Percentiles rank a stretch among this genome's conserved stretches.
phyloP scores from a whole-genome alignment of 2,797 vertebrate genomes.

The Vultur gryphus region DNA sequence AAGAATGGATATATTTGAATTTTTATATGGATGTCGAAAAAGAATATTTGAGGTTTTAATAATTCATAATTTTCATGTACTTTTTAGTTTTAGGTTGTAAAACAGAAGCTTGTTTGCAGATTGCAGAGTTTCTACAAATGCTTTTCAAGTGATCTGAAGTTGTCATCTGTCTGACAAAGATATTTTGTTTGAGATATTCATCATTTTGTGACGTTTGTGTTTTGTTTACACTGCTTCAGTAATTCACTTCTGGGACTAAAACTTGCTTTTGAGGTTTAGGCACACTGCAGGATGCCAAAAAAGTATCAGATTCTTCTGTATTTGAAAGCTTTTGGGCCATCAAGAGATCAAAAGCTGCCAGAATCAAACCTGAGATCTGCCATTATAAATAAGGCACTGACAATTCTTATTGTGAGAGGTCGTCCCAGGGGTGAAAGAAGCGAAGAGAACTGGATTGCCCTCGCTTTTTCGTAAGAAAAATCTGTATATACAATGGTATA shows the following conservation, averaged over 20 bases:
- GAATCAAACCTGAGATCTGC: conserved; percentile 82
- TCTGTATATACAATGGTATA: not conserved
- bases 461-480: not conserved
- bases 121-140: conserved; percentile 11
- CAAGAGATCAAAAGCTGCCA: conserved; percentile 84
- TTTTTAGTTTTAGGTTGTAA: conserved; percentile 28
- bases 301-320: conserved; percentile 65
- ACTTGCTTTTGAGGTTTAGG: conserved; percentile 68
- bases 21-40: not conserved
- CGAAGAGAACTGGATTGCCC: conserved; percentile 30
- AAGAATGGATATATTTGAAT: not conserved
- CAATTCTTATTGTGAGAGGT: conserved; percentile 69
- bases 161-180: conserved; percentile 69
- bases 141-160: conserved; percentile 49
- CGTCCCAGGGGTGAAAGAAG: conserved; percentile 44
- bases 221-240: conserved; percentile 72
- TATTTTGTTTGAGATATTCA: conserved; percentile 67
- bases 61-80: conserved; percentile 41
- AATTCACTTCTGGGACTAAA: conserved; percentile 70
- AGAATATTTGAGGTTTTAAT: conserved; percentile 23
- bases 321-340: conserved; percentile 77
- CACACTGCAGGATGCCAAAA: conserved; percentile 65
- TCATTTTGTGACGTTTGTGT: conserved; percentile 65
- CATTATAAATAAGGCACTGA: conserved; percentile 76
- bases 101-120: conserved; percentile 43